Base-by-base conservation (phyloP, 2,113 vertebrate species). In the Seriola rivoliana region DNA sequence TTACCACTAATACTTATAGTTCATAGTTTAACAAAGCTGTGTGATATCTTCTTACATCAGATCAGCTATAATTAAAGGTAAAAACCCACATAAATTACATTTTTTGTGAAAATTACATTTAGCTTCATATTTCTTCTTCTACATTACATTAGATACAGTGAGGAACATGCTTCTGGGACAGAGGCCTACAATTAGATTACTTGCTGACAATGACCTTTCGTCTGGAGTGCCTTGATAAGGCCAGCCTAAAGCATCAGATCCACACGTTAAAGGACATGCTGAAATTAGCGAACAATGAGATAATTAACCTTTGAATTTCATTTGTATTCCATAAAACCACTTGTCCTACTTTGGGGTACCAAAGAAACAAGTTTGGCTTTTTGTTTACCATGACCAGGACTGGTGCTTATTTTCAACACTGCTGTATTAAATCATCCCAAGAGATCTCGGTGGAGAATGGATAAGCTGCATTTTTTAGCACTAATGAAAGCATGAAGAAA, bases 131-230 rank as follows among this genome's bases (percentile, higher is more conserved):
- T 63, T 78, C 62, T 44, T 75, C 29, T 38, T 7, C 38, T 65
- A 69, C 34, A 71, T 84, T 67, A 60, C 17, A 76, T 79, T 78
- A 75, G 16, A 78, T 73, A 82, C 42, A 38, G 69, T 65, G 68
- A 79, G 19, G 44, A 81, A 21, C 36, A 79, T 16, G 23, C 21
- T 77, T 65, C 42, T 78, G 38, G 67, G 57, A 80, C 44, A 74
- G 52, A 84, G 71, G 65, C 29, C 59, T 78, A 81, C 87, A 90
- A 89, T 92, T 87, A 92, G 81, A 93, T 90, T 73, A 78, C 70
- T 83, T 60, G 57, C 79, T 84, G 85, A 91, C 80, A 87, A 84
- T 93, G 90, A 95, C 93, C 94, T 95, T 95, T 95, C 72, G 75
- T 84, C 72, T 71, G 64, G 80, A 84, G 84, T 79, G 83, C 71